Evolutionary conservation across 1,140 invertebrate species (phyloP).

Genomic region (Stegodyphus mimosarum): DNA sequence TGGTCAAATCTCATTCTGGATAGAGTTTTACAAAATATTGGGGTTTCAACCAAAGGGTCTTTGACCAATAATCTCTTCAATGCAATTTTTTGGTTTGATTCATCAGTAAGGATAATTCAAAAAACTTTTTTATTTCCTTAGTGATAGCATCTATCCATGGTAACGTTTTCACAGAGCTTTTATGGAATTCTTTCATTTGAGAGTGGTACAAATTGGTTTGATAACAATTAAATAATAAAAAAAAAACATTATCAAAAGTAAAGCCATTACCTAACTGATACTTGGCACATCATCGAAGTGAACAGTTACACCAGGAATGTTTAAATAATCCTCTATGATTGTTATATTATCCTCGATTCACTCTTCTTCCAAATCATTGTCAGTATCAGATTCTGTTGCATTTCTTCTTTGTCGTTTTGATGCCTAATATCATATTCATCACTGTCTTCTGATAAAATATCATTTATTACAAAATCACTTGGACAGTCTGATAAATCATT

Average conservation of each 20-base stretch:
- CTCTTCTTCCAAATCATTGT: slow-evolving; percentile 14
- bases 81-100: background rate
- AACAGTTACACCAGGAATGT: slow-evolving; percentile 12
- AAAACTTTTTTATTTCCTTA: background rate
- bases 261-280: slow-evolving; percentile 9
- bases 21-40: slow-evolving; percentile 2
- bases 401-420: slow-evolving; percentile 17
- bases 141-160: background rate
- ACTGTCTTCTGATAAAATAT: background rate
- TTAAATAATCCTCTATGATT: slow-evolving; percentile 10
- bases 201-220: slow-evolving; percentile 16
- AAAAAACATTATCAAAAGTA: background rate
- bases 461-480: slow-evolving; percentile 5
- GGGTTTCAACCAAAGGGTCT: background rate
- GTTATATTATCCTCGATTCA: background rate
- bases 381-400: slow-evolving; percentile 16
- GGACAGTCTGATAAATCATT: slow-evolving; percentile 6
- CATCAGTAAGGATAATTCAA: background rate
- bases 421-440: slow-evolving; percentile 11
- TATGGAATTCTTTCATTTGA: slow-evolving; percentile 18
- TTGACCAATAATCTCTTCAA: slow-evolving; percentile 12
- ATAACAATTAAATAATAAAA: slow-evolving; percentile 16
- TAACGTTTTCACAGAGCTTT: background rate
- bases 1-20: slow-evolving; percentile 7
- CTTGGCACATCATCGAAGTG: background rate